phyloP scores from a whole-genome alignment of 2,888 invertebrate species.

The Ethmia dodecea region DNA sequence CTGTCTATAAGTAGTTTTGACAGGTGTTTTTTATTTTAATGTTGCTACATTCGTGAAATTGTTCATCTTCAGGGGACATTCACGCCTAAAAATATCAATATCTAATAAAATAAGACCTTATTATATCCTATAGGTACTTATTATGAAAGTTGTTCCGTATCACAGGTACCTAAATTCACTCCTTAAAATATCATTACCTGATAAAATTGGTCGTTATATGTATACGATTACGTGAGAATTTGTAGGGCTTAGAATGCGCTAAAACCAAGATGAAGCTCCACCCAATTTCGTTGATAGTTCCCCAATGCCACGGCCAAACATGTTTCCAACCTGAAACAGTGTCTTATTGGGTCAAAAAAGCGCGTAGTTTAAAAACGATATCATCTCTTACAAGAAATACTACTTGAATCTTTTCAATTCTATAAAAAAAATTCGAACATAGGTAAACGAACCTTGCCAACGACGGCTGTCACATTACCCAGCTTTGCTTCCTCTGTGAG shows the following conservation, averaged over 20 bases:
- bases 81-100: no score
- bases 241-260: constrained; percentile 44
- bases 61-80: no score
- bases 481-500: constrained; percentile 81
- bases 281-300: constrained; percentile 93
- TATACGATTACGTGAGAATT: constrained; percentile 30
- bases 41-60: no score
- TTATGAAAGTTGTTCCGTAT: no score
- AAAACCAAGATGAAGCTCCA: constrained; percentile 91
- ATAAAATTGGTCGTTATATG: no score
- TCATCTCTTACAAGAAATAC: neutral
- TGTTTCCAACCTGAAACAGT: constrained; percentile 85
- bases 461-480: constrained; percentile 88
- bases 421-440: neutral
- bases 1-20: no score
- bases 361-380: neutral
- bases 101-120: no score
- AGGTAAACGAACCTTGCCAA: constrained; percentile 80
- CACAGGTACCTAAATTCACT: no score
- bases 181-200: no score
- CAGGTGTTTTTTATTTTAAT: no score
- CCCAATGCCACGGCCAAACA: constrained; percentile 93
- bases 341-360: neutral
- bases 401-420: neutral
- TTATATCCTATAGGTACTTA: no score